Evolutionary conservation across 2,113 vertebrate species (phyloP).

Genomic region (Oxygymnocypris stewartii): DNA sequence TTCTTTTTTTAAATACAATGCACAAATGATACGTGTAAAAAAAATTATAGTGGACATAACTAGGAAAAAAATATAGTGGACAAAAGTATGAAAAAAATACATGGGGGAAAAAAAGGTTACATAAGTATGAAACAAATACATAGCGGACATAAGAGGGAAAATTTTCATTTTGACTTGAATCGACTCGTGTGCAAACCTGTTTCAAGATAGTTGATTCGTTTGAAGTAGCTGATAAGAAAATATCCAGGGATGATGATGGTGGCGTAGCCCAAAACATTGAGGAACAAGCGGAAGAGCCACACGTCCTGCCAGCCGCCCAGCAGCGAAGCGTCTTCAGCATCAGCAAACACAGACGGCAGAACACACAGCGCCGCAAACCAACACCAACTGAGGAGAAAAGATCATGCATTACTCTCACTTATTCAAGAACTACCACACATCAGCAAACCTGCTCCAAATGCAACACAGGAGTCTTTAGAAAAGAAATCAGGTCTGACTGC

Average conservation of each 20-base stretch:
- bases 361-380: conserved; percentile 72
- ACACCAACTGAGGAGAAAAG: conserved; percentile 66
- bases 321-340: conserved; percentile 61
- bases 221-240: conserved; percentile 92
- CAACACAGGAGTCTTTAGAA: not conserved
- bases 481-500: not conserved
- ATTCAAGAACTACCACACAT: not conserved
- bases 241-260: conserved; percentile 92
- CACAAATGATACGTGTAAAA: too few relatives aligned
- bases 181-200: too few relatives aligned
- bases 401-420: not conserved
- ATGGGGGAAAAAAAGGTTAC: too few relatives aligned
- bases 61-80: too few relatives aligned
- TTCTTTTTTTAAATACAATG: too few relatives aligned
- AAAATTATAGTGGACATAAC: too few relatives aligned
- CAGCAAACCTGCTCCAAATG: too few relatives aligned
- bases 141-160: not conserved
- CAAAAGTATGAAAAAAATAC: too few relatives aligned
- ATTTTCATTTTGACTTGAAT: too few relatives aligned
- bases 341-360: conserved; percentile 61
- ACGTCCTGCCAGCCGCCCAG: conserved; percentile 85
- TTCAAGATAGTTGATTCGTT: conserved; percentile 87
- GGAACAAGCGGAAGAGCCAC: conserved; percentile 89
- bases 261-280: conserved; percentile 90
- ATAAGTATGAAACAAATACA: too few relatives aligned